Conservation (phyloP, 2,888 invertebrate genomes). For the Nudaria mundana region DNA sequence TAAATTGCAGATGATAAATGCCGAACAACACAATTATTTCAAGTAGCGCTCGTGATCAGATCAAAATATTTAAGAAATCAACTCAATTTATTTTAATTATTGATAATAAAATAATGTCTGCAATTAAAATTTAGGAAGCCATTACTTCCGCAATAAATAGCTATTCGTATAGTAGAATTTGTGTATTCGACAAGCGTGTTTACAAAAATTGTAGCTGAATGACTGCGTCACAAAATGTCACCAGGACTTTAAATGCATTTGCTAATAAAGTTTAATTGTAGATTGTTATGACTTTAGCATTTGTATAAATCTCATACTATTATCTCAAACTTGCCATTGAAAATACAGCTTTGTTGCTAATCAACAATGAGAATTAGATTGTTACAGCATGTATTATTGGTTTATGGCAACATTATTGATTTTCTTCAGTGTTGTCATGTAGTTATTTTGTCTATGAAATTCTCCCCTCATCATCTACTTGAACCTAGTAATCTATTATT, state of each 20-base stretch:
- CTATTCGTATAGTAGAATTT: slow-evolving; percentile 66
- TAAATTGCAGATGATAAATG: slow-evolving; percentile 48
- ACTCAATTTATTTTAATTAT: slow-evolving; percentile 49
- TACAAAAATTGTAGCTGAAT: slow-evolving; percentile 77
- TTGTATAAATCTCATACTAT: slow-evolving; percentile 33
- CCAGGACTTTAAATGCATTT: slow-evolving; percentile 44
- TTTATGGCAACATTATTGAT: slow-evolving; percentile 73
- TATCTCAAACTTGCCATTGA: slow-evolving; percentile 41
- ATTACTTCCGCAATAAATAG: slow-evolving; percentile 82
- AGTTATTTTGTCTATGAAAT: slow-evolving; percentile 39
- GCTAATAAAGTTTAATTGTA: slow-evolving; percentile 58
- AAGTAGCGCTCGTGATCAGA: slow-evolving; percentile 43
- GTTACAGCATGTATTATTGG: slow-evolving; percentile 47
- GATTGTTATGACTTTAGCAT: slow-evolving; percentile 35
- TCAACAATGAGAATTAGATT: slow-evolving; percentile 57
- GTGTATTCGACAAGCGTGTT: slow-evolving; percentile 81
- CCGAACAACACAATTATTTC: slow-evolving; percentile 63
- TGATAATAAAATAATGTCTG: slow-evolving; percentile 58
- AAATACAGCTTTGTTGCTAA: slow-evolving; percentile 57
- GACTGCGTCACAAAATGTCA: slow-evolving; percentile 57
- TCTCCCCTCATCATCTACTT: slow-evolving; percentile 9
- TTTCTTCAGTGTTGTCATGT: slow-evolving; percentile 53
- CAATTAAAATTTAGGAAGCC: slow-evolving; percentile 81
- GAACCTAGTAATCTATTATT: too few relatives aligned
- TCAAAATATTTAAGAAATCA: slow-evolving; percentile 36